These are phyloP conservation scores for Asarcornis scutulata DNA, from an alignment of 2,113 vertebrate species.

Conservation along the genomic window DNA sequence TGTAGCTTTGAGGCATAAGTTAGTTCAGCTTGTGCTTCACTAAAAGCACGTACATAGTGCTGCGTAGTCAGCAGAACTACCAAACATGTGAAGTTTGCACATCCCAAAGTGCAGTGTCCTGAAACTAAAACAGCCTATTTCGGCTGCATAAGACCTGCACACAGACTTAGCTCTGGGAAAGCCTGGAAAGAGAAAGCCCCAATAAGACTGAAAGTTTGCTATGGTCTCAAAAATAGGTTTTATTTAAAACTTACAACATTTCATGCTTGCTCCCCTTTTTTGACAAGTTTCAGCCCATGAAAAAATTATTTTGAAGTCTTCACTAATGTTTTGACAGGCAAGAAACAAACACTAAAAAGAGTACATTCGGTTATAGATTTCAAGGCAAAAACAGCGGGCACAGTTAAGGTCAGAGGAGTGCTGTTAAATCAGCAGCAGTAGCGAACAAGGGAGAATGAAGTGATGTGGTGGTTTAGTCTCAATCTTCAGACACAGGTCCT, in stretches of 20 bases:
- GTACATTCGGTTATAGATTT: background rate
- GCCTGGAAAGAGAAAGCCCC: background rate
- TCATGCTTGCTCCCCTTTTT: background rate
- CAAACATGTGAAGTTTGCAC: background rate
- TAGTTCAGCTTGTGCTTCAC: background rate
- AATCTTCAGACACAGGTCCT: background rate
- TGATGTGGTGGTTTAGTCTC: background rate
- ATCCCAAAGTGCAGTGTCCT: background rate
- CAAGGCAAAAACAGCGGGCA: background rate
- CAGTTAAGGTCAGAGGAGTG: fast-evolving
- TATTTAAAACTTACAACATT: background rate
- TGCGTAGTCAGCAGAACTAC: background rate
- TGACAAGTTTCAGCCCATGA: background rate
- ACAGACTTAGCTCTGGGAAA: background rate
- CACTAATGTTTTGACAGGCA: background rate
- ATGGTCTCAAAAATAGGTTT: background rate
- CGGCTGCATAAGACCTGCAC: background rate
- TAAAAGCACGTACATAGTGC: background rate
- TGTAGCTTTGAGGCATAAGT: background rate
- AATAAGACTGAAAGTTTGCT: background rate
- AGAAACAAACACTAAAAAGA: background rate
- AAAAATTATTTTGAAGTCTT: background rate
- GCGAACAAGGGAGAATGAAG: background rate
- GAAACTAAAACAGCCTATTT: background rate
- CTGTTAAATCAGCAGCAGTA: background rate